phyloP scores from a whole-genome alignment of 2,888 invertebrate genomes.

The Carpatolechia fugitivella region DNA sequence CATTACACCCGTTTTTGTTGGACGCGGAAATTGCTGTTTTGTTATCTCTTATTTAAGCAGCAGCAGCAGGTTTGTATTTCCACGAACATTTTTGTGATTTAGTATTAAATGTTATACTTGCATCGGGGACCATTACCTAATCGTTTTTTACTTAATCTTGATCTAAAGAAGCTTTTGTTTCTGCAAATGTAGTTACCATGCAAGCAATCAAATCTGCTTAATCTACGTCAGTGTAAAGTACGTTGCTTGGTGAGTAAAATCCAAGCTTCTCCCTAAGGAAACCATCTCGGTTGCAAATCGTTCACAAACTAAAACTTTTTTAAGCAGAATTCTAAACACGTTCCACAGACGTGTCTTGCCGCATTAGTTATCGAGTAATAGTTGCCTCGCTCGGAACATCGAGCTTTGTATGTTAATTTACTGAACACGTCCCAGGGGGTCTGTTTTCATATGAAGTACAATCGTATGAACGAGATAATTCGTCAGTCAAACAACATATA shows the following conservation, averaged over 20 bases:
- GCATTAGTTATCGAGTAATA: slow-evolving; percentile 14
- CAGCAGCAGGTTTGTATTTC: too few species aligned
- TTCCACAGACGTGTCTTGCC: slow-evolving; percentile 9
- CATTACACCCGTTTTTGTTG: slow-evolving; percentile 5
- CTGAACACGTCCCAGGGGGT: slow-evolving; percentile 22
- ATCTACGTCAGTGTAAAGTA: too few species aligned
- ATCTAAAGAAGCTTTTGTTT: too few species aligned
- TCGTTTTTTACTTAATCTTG: too few species aligned
- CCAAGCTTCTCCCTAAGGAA: background rate
- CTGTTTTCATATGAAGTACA: slow-evolving; percentile 15
- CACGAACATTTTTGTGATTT: too few species aligned
- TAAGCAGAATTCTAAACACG: slow-evolving; percentile 14
- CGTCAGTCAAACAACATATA: background rate
- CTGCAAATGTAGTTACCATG: too few species aligned
- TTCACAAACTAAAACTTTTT: slow-evolving; percentile 12
- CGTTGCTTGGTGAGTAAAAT: too few species aligned
- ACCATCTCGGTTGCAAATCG: background rate
- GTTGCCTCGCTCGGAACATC: background rate
- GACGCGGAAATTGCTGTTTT: slow-evolving; percentile 7
- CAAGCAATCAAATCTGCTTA: too few species aligned
- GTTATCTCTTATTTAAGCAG: too few species aligned
- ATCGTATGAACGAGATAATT: background rate
- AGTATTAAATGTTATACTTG: too few species aligned
- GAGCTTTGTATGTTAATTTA: slow-evolving; percentile 33
- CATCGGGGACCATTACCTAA: too few species aligned